phyloP scores from a whole-genome alignment of 2,797 vertebrate genomes.

The Choloepus didactylus region DNA sequence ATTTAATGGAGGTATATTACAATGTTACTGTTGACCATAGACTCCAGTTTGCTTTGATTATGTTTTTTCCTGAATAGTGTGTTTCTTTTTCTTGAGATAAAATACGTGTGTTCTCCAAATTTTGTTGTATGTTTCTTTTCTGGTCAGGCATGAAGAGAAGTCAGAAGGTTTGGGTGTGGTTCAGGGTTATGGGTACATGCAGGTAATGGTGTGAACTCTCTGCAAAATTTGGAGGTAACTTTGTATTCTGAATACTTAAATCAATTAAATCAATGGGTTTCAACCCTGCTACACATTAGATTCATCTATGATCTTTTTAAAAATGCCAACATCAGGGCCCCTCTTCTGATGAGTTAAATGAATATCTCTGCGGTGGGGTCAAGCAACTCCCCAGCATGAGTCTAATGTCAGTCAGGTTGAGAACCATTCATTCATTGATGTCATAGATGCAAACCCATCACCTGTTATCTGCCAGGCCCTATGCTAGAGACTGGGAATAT shows the following conservation, averaged over 20 bases:
- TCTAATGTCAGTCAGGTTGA: not conserved
- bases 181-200: not conserved
- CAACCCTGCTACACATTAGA: not conserved
- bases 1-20: no score
- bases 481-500: not conserved
- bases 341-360: not conserved
- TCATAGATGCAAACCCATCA: not conserved
- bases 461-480: no score
- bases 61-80: no score
- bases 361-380: not conserved
- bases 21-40: no score
- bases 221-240: not conserved
- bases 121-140: not conserved
- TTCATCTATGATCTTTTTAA: not conserved
- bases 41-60: no score
- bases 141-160: not conserved
- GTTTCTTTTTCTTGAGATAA: not conserved
- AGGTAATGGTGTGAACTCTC: not conserved
- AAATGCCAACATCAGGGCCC: not conserved
- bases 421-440: not conserved
- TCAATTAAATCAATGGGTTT: constrained; percentile 36
- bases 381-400: not conserved
- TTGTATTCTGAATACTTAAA: not conserved
- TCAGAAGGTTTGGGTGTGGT: not conserved
- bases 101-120: not conserved